Evolutionary conservation across 35 echinoderm and acorn worm species (phyloP).

Genomic region (Heliocidaris tuberculata): DNA sequence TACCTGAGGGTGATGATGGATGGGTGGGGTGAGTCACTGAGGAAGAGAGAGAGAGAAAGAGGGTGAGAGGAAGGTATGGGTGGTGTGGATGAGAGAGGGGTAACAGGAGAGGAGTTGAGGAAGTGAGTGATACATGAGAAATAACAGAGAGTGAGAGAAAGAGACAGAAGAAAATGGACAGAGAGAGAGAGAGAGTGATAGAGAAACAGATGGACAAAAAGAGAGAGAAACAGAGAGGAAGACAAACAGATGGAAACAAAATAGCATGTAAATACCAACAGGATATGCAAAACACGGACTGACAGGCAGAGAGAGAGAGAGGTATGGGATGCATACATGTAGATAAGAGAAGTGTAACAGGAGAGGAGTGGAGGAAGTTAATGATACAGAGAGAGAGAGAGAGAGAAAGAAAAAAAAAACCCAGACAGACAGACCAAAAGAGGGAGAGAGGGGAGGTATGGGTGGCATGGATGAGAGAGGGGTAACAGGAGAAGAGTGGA

Average conservation of each 20-base stretch:
- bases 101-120: not conserved
- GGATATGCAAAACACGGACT: no score
- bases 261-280: no score
- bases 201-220: not conserved
- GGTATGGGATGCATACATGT: no score
- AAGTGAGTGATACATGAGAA: not conserved
- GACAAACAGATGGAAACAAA: no score
- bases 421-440: no score
- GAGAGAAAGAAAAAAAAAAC: not conserved
- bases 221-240: no score
- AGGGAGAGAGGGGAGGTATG: not conserved
- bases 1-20: not conserved
- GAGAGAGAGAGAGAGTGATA: not conserved
- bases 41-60: not conserved
- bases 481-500: not conserved
- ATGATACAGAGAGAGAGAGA: not conserved
- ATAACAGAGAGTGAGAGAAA: not conserved
- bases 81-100: not conserved
- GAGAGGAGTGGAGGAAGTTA: no score
- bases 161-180: not conserved
- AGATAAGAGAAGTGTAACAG: no score
- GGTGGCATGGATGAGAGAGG: not conserved
- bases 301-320: not conserved
- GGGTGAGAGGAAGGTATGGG: no score
- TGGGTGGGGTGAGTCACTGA: not conserved